Evolutionary conservation across 2,797 vertebrate genomes (phyloP).

Genomic region (Leptoclinus maculatus): DNA sequence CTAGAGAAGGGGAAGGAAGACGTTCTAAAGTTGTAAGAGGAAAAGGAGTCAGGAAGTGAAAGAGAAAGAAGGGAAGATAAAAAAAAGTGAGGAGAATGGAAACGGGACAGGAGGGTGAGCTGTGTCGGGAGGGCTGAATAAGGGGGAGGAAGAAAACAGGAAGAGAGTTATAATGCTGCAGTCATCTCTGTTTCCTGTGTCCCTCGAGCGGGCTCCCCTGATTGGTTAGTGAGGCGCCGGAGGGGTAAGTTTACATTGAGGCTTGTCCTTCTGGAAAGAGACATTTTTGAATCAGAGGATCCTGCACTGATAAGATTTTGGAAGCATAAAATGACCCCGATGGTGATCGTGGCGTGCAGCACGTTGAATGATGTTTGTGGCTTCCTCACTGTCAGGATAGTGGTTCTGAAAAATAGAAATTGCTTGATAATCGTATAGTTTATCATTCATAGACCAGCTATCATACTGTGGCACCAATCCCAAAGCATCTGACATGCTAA

Average conservation of each 20-base stretch:
- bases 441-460: background rate
- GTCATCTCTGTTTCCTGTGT: conserved; percentile 78
- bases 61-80: conserved; percentile 78
- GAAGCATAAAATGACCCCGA: conserved; percentile 2
- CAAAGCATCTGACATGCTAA: background rate
- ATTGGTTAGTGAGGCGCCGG: conserved; percentile 53
- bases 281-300: conserved; percentile 53
- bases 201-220: conserved; percentile 59
- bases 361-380: background rate
- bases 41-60: conserved; percentile 78
- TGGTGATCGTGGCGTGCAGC: background rate
- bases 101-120: conserved; percentile 43
- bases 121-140: conserved; percentile 43
- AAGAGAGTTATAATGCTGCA: conserved; percentile 76
- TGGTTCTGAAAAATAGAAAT: background rate
- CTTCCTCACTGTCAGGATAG: background rate
- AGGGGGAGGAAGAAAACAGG: conserved; percentile 79
- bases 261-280: conserved; percentile 56
- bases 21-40: conserved; percentile 61
- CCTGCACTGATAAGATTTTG: conserved; percentile 55
- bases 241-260: conserved; percentile 42
- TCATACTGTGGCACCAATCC: background rate
- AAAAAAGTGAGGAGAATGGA: conserved; percentile 72
- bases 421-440: background rate
- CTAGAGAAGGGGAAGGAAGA: conserved; percentile 73